Evolutionary conservation across 2,113 vertebrate species (phyloP), one percentile per base, ranked within the genome.

Genomic region (Synchiropus splendidus): DNA sequence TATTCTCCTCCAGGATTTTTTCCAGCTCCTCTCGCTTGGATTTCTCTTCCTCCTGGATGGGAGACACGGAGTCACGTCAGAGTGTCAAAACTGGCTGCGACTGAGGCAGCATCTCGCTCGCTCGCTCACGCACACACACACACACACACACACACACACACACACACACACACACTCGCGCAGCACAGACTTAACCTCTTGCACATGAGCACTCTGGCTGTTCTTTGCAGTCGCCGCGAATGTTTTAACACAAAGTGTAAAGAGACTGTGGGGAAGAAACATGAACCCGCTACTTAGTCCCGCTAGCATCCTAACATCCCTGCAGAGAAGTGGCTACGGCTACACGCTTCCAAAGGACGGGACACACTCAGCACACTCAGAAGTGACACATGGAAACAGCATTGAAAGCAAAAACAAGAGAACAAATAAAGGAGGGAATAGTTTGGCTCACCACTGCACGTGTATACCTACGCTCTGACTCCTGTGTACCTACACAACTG

Each of bases 1-100:
- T 99, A 92, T 99, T 99, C 80, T 99, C 94, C 85, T 98, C 94
- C 72, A 98, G 83, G 88, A 99, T 99, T 89, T 92, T 92, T 81
- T 99, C 94, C 72, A 99, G 85, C 54, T 99, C 95, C 85, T 96
- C 95, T 82, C 95, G 90, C 83, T 99, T 97, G 72, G 91, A 92
- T 82, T 92, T 92, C 80, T 99, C 95, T 92, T 99, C 93, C 84
- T 94, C 93, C 95, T 99, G 91, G 81, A 93, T 31, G 90, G 91
- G 87, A 83, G 89, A 99, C 85, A 97, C 75, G 85, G 78, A 72
- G 75, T 49, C 48, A 92, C 88, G 87, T 98, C 91, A 98, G 89
- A 79, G 79, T 8, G 21, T 5, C 83, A 79, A 61, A 75, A 71
- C 54, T 42, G 58, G 58, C 58, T 52, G 38, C 27, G 6, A 18